A percentile compares a stretch with the other conserved stretches of the same genome.
Evolutionary conservation across 30 jellyfish, hydroid and myxozoan genomes (phyloP).

Genomic region (Sanderia malayensis): DNA sequence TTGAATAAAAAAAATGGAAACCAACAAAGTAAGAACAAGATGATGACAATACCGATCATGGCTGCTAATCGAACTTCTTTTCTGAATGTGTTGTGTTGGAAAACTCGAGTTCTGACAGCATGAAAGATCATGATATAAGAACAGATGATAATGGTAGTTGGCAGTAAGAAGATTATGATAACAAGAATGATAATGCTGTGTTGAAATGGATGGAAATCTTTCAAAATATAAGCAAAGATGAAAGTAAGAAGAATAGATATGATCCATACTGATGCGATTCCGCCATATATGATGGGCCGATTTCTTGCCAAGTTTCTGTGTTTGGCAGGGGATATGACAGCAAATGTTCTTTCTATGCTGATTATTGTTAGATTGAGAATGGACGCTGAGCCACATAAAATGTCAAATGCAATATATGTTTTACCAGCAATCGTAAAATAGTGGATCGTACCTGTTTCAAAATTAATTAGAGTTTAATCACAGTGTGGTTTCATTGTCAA

Average conservation of each 20-base stretch:
- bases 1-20: slow-evolving; percentile 75
- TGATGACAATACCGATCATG: slow-evolving; percentile 76
- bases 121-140: slow-evolving; percentile 61
- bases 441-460: slow-evolving; percentile 29
- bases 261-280: slow-evolving; percentile 65
- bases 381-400: slow-evolving; percentile 79
- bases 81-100: slow-evolving; percentile 38
- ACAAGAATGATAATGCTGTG: slow-evolving; percentile 25
- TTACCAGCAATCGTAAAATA: slow-evolving; percentile 17
- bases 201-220: slow-evolving; percentile 4
- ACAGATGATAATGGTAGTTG: slow-evolving; percentile 44
- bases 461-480: too few relatives aligned
- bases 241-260: slow-evolving; percentile 46
- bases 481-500: too few relatives aligned
- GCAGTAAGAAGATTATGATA: slow-evolving; percentile 48
- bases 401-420: slow-evolving; percentile 56
- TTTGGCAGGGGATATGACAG: slow-evolving; percentile 63
- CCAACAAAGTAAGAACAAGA: slow-evolving; percentile 72
- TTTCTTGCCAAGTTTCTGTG: slow-evolving; percentile 67
- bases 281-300: slow-evolving; percentile 55
- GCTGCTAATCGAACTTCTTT: slow-evolving; percentile 74
- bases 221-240: slow-evolving; percentile 33
- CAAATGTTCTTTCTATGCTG: slow-evolving; percentile 61
- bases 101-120: slow-evolving; percentile 57
- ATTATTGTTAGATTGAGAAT: slow-evolving; percentile 60